These are phyloP conservation scores for Catostomus latipinnis DNA, from an alignment of 2,797 vertebrate genomes.

Conservation along the genomic window DNA sequence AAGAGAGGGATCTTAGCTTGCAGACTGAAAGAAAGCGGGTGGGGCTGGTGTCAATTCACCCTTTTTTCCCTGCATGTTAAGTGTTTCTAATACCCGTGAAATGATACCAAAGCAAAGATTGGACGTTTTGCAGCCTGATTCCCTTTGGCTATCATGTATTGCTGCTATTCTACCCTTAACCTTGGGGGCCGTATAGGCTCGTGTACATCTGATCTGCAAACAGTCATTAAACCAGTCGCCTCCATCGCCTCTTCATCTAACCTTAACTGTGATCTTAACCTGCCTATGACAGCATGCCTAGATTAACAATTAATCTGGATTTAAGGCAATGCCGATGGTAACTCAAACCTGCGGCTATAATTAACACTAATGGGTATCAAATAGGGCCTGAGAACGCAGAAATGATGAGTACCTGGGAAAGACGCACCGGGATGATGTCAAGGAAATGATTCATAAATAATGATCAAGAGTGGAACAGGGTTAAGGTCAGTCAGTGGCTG, in stretches of 20 bases:
- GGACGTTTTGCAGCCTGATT: conserved; percentile 66
- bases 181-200: conserved; percentile 51
- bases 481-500: no score
- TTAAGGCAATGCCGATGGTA: conserved; percentile 40
- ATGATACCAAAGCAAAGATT: conserved; percentile 68
- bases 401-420: conserved; percentile 40
- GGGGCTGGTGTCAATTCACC: conserved; percentile 70
- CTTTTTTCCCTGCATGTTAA: conserved; percentile 67
- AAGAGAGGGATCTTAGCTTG: conserved; percentile 45
- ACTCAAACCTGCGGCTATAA: conserved; percentile 34
- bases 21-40: conserved; percentile 61
- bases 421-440: conserved; percentile 30
- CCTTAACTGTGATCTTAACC: conserved; percentile 53
- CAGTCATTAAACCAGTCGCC: conserved; percentile 53
- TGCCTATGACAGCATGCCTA: conserved; percentile 40
- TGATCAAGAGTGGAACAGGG: no score
- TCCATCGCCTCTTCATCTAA: conserved; percentile 57
- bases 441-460: conserved; percentile 36
- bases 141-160: conserved; percentile 53
- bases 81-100: conserved; percentile 68
- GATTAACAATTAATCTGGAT: conserved; percentile 55
- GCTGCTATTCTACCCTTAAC: conserved; percentile 53
- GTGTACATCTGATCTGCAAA: conserved; percentile 51
- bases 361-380: conserved; percentile 43
- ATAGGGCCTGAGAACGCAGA: conserved; percentile 45